These are phyloP conservation scores for Eurystomus glaucurus DNA, from an alignment of 2,797 vertebrate genomes.

Conservation along the genomic window DNA sequence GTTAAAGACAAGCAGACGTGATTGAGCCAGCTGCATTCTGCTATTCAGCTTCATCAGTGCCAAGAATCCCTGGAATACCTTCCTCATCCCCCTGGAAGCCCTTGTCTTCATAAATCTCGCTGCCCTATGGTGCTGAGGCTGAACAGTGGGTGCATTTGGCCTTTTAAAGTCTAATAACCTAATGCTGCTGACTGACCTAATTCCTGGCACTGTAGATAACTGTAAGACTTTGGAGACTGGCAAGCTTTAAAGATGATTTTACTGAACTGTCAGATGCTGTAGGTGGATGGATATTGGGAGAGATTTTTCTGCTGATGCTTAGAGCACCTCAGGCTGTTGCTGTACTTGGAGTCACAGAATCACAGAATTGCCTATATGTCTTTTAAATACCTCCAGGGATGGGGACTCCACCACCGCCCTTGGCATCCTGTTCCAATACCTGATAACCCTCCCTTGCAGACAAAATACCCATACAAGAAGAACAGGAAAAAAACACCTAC, in stretches of 20 bases:
- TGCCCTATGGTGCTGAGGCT: background rate
- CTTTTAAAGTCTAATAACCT: background rate
- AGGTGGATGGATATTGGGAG: background rate
- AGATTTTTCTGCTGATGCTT: background rate
- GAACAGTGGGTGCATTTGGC: background rate
- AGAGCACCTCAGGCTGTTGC: background rate
- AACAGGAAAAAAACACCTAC: background rate
- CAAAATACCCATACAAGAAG: background rate
- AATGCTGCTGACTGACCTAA: background rate
- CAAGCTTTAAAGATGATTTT: background rate
- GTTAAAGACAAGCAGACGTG: background rate
- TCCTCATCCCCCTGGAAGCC: background rate
- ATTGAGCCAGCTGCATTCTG: slow-evolving; percentile 20
- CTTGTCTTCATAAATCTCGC: background rate
- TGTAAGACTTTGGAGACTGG: background rate
- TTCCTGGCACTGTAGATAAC: background rate
- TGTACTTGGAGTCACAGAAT: background rate
- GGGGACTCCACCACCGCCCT: too few species aligned
- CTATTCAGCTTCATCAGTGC: background rate
- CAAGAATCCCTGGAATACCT: background rate
- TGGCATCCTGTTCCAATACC: too few species aligned
- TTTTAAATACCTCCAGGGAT: too few species aligned
- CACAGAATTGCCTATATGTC: too few species aligned
- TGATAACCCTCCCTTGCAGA: background rate
- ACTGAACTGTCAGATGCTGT: background rate